Evolutionary conservation across 1,140 invertebrate genomes (phyloP).

Genomic region (Pachypeltis micranthus): DNA sequence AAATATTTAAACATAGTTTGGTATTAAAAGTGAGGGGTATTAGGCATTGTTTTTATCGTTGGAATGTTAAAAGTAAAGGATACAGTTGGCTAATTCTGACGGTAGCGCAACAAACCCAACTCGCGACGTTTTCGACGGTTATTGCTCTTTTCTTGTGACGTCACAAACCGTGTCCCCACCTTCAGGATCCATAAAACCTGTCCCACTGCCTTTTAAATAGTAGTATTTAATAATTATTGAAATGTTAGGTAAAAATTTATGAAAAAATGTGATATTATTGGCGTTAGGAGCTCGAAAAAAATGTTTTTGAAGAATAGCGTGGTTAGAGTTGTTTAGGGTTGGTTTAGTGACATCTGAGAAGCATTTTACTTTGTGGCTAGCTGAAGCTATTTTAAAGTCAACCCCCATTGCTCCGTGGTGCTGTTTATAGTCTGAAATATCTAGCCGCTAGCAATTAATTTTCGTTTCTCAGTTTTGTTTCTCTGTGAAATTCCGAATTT

Average conservation of each 20-base stretch:
- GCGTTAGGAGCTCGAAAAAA: too few relatives aligned
- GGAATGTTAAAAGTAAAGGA: too few relatives aligned
- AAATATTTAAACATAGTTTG: too few relatives aligned
- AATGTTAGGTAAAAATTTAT: background rate
- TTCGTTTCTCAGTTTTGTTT: constrained; percentile 18
- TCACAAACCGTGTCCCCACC: too few relatives aligned
- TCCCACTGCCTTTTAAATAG: background rate
- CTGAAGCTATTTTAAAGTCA: constrained; percentile 4
- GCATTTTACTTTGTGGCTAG: background rate
- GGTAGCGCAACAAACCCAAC: too few relatives aligned
- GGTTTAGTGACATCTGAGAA: background rate
- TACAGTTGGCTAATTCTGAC: too few relatives aligned
- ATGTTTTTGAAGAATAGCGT: background rate
- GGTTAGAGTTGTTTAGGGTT: background rate
- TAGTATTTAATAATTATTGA: background rate
- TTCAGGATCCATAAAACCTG: too few relatives aligned
- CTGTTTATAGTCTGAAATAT: constrained; percentile 26
- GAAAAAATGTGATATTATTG: background rate
- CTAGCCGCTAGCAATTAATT: constrained; percentile 22
- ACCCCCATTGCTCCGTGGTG: constrained; percentile 21
- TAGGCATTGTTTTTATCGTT: too few relatives aligned
- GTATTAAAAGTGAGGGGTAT: too few relatives aligned
- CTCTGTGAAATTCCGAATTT: constrained; percentile 5
- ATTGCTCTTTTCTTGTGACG: background rate
- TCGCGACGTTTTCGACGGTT: too few relatives aligned